phyloP scores from a whole-genome alignment of 2,113 vertebrate genomes.

The Limanda limanda region DNA sequence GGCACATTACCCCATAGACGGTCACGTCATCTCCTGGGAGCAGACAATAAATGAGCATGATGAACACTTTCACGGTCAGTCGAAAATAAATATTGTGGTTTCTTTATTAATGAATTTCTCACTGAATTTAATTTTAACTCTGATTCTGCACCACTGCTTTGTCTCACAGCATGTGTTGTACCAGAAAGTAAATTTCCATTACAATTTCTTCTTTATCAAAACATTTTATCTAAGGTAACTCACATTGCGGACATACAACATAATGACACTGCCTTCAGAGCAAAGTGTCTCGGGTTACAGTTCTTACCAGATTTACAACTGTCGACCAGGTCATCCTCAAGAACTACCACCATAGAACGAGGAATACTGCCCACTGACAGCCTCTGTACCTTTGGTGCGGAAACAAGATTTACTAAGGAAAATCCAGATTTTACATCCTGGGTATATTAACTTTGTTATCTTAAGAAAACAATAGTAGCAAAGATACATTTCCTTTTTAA shows the following conservation, averaged over 20 bases:
- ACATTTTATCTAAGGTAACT: no score
- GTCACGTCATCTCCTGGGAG: constrained; percentile 93
- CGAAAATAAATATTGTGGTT: not conserved
- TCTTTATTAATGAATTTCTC: not conserved
- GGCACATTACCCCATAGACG: constrained; percentile 92
- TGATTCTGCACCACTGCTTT: not conserved
- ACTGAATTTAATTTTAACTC: not conserved
- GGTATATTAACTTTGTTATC: not conserved
- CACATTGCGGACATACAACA: no score
- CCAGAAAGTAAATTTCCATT: not conserved
- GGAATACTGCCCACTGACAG: constrained; percentile 96
- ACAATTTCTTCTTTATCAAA: not conserved
- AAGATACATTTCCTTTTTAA: not conserved
- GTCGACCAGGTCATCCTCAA: constrained; percentile 97
- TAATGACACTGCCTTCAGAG: not conserved
- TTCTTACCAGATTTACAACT: constrained; percentile 94
- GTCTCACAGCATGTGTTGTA: not conserved
- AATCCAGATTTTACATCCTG: not conserved
- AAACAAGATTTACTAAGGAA: not conserved
- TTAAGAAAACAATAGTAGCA: not conserved
- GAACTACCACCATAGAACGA: constrained; percentile 91
- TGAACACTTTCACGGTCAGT: no score
- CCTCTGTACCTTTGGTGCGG: constrained; percentile 87
- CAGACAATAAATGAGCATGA: not conserved
- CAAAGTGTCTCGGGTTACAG: not conserved